Evolutionary conservation across 2,797 vertebrate species (phyloP).

Genomic region (Limnodromus scolopaceus): DNA sequence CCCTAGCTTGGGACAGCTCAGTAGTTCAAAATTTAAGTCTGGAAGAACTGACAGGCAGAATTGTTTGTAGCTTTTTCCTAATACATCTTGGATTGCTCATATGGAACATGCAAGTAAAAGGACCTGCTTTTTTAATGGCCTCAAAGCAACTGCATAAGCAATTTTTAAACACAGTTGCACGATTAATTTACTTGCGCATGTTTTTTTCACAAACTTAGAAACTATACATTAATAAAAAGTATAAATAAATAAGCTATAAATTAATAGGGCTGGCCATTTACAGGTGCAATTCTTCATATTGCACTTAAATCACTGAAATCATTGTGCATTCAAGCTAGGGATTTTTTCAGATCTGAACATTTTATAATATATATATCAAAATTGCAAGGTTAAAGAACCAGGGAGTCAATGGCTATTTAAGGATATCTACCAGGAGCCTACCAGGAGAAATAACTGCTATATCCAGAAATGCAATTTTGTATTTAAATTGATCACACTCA

Average conservation of each 20-base stretch:
- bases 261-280: background rate
- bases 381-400: background rate
- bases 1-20: background rate
- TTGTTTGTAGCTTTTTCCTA: background rate
- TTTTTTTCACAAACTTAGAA: background rate
- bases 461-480: slow-evolving; percentile 2
- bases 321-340: background rate
- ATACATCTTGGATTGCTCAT: background rate
- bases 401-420: slow-evolving; percentile 22
- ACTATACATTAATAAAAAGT: background rate
- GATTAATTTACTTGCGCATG: background rate
- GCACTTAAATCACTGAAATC: background rate
- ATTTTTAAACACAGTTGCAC: background rate
- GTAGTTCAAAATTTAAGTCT: background rate
- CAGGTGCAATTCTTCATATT: background rate
- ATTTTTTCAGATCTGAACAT: background rate
- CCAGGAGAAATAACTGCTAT: background rate
- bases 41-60: background rate
- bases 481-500: slow-evolving; percentile 15
- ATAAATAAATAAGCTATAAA: background rate
- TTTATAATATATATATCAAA: background rate
- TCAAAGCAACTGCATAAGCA: background rate
- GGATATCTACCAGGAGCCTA: background rate
- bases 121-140: background rate
- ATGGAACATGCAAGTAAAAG: slow-evolving; percentile 5